Base-by-base conservation (phyloP, 2,888 invertebrate species). In the Spilosoma lubricipeda region DNA sequence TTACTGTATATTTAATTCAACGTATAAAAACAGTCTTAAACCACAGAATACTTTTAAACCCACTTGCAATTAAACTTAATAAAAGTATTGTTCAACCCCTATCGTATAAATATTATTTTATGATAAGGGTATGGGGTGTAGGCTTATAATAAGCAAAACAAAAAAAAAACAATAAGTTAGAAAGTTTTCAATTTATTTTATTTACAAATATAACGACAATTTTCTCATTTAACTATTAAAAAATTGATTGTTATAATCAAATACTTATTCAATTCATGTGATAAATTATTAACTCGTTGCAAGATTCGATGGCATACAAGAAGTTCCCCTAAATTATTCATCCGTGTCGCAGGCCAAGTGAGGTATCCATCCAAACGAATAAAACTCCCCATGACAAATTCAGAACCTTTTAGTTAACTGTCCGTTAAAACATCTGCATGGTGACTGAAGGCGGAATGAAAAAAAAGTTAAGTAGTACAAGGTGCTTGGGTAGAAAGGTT, bases 401-500 rank as follows among this genome's bases (percentile, higher is more conserved):
- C 72, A 79, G 72, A 77, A 20, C 76, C 69, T 75, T 77, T 78
- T 74, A 67, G 48, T 75, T 56, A 42, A 68, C 65, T 66, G 77
- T 74, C 79, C 80, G 85, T 85, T 84, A 73, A 76, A 83, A 84
- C 86, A 85, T 84, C 85, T 85, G 86, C 85, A 78, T 80, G 75
- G 75, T 73, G 74, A 59, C 56, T 66, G 68, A 42, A 39, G 74
- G 67, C 15, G 36, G 45, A 70, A 71, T 69, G 71, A 56, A 71
- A 59, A 33, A 64, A 64, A 27, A 3, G 7, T 4, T n/a, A 27
- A 30, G 15, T 18, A 30, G 63, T 27, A 27, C 27, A 63, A 63
- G 30, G 15, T 63, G 63, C 18, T 9, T 56, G n/a, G 3, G 48
- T 59, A 59, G 27, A 27, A 59, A 27, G 3, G 13, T 59, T 27